Base-by-base conservation (phyloP, 2,797 vertebrate species). In the Phrynocephalus vlangalii region DNA sequence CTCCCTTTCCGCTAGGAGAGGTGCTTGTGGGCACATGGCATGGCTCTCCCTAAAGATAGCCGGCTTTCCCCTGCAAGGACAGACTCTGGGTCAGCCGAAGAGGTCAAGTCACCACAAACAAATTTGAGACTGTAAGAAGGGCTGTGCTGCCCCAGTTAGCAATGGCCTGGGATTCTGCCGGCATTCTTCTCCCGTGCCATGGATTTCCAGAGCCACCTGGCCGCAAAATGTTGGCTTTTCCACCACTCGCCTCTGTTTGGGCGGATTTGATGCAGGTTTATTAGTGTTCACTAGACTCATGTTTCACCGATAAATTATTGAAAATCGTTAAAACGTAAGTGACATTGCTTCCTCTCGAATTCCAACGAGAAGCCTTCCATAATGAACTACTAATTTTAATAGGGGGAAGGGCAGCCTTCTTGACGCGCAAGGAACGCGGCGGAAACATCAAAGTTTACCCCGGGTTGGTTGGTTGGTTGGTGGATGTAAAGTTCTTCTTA, bases 181-280 rank as follows among this genome's bases (percentile, higher is more conserved):
- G 5, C 60, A 63, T 63, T 3, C 15, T 63, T 63, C 60, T 38
- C 13, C 26, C 7, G 48, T 1, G 3, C 56, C 72, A 30, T 26
- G 28, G 28, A 38, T 63, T 83, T 70, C 48, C 44, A 24, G 56
- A 80, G 87, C 28, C 91, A 93, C 88, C 91, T 91, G 93, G 91
- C 72, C 70, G 48, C 71, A 50, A 28, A 16, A 67, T 24, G 24
- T 24, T 48, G 56, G 52, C 60, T 20, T 24, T 20, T 9, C 68
- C 48, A 5, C 48, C 30, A 7, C 24, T 13, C 76, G 10, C 20
- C 52, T 79, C 76, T 28, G 16, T 16, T 82, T 85, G 79, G 87
- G 89, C 88, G 91, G 90, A 33, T 93, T 91, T 91, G 78, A 83
- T 86, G 44, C 80, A 87, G 91, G 90, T 95, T 94, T 95, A 94